These are phyloP conservation scores for Salminus brasiliensis DNA, from an alignment of 2,113 vertebrate genomes.

Conservation along the genomic window DNA sequence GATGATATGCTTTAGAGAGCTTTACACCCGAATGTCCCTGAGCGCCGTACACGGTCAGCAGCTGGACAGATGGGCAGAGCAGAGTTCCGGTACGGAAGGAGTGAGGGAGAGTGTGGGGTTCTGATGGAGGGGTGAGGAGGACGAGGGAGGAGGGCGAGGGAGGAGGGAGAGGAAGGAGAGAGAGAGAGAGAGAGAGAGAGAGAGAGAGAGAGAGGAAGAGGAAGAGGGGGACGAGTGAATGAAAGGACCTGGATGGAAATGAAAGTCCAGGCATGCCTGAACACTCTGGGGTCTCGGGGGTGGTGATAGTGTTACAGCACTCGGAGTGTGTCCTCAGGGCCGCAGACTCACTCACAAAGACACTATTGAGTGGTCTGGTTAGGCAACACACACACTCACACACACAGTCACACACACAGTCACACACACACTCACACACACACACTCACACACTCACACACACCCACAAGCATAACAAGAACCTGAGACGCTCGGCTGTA, in stretches of 20 bases:
- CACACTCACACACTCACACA: neutral
- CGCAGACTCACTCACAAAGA: conserved; percentile 26
- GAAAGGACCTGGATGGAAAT: neutral
- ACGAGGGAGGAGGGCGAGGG: too few species aligned
- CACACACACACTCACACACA: neutral
- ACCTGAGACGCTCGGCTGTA: too few species aligned
- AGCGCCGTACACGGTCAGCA: too few species aligned
- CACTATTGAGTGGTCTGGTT: conserved; percentile 11
- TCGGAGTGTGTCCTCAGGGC: conserved; percentile 48
- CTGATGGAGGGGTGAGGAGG: neutral
- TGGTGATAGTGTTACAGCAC: conserved; percentile 27
- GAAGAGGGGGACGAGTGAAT: neutral
- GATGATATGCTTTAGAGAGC: too few species aligned
- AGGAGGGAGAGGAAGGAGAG: neutral
- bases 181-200: neutral
- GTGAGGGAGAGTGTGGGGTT: neutral
- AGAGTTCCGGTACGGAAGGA: too few species aligned
- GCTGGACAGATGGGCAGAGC: neutral
- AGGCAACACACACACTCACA: neutral
- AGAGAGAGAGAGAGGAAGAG: neutral
- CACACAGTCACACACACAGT: neutral
- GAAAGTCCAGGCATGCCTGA: conserved; percentile 2
- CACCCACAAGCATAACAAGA: too few species aligned
- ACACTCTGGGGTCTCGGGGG: conserved; percentile 20
- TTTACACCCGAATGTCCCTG: too few species aligned